These are phyloP conservation scores for Zosterops pallidus DNA, from an alignment of 2,113 vertebrate genomes.

Conservation along the genomic window DNA sequence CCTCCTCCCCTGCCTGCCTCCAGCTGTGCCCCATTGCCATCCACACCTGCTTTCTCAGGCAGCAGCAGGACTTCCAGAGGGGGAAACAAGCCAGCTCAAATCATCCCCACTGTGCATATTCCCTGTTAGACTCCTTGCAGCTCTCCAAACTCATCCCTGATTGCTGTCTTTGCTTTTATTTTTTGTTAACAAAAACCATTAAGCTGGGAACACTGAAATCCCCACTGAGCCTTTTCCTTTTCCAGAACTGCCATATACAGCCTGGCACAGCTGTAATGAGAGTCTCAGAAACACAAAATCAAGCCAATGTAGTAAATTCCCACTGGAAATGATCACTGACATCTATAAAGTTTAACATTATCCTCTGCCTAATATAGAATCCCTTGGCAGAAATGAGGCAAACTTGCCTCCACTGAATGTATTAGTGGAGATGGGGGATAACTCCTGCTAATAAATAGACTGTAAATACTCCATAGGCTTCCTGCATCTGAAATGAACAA, in stretches of 20 bases:
- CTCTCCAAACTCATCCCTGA: not conserved
- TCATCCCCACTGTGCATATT: accelerated
- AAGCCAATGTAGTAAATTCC: constrained; percentile 21
- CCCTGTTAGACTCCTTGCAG: not conserved
- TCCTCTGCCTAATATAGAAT: not conserved
- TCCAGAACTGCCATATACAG: not conserved
- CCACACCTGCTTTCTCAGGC: accelerated
- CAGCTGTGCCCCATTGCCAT: not conserved
- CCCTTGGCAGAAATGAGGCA: constrained; percentile 6
- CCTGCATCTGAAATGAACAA: not conserved
- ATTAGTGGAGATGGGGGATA: not conserved
- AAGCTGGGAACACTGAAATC: constrained; percentile 16
- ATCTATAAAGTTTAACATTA: constrained; percentile 25
- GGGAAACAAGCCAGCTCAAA: not conserved
- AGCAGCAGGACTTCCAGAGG: not conserved
- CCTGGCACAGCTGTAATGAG: not conserved
- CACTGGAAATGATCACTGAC: constrained; percentile 1
- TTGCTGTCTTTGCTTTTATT: not conserved
- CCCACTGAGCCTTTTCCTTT: not conserved
- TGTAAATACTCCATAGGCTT: not conserved
- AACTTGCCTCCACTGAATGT: not conserved
- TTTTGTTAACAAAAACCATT: constrained; percentile 33
- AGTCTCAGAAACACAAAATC: constrained; percentile 29
- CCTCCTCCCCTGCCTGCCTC: not conserved
- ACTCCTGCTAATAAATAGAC: not conserved